These are phyloP conservation scores for Cepphus grylle DNA, from an alignment of 2,113 vertebrate species.

Conservation along the genomic window DNA sequence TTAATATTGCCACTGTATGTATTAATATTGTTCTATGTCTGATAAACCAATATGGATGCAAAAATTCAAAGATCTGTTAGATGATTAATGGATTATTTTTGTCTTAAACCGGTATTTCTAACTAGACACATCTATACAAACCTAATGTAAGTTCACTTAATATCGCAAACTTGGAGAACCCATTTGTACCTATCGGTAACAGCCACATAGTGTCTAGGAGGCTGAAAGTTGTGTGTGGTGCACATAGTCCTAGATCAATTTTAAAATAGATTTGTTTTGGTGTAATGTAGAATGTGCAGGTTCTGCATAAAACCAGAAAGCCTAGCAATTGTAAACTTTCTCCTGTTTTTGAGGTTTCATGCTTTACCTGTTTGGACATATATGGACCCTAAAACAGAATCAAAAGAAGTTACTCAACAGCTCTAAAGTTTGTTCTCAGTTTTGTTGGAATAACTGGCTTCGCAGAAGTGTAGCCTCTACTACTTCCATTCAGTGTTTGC, in stretches of 20 bases:
- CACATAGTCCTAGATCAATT: not conserved
- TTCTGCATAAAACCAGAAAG: not conserved
- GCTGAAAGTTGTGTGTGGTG: not conserved
- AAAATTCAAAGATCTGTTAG: not conserved
- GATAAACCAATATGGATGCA: not conserved
- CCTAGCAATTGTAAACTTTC: not conserved
- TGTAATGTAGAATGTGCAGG: not conserved
- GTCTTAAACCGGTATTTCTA: not conserved
- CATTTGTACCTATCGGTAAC: not conserved
- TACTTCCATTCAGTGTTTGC: not conserved
- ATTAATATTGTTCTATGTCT: not conserved
- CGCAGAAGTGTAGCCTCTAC: not conserved
- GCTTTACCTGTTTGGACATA: not conserved
- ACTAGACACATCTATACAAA: not conserved
- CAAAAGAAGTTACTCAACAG: not conserved
- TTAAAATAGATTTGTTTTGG: not conserved
- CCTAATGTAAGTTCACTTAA: not conserved
- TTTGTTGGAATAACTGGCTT: not conserved
- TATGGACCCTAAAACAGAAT: not conserved
- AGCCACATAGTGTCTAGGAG: not conserved
- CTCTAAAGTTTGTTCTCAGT: not conserved
- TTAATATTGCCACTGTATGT: not conserved
- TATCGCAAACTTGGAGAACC: not conserved
- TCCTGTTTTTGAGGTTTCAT: not conserved
- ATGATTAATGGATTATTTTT: not conserved